Percentiles rank a stretch among this genome's conserved stretches.
phyloP scores from a whole-genome alignment of 2,113 vertebrate species.

The Odontesthes bonariensis region DNA sequence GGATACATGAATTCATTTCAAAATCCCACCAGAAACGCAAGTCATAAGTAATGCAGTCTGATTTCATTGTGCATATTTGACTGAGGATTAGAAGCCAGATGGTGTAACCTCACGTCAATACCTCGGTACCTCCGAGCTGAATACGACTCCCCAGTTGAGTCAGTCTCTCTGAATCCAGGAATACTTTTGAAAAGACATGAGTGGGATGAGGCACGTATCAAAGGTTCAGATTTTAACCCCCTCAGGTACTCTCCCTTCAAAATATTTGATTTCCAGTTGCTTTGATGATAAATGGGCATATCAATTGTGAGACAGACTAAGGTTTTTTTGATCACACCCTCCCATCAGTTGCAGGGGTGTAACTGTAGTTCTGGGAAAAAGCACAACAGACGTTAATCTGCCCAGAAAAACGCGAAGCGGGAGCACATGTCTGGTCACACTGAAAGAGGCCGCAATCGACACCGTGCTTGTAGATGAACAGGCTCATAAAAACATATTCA shows the following conservation, averaged over 20 bases:
- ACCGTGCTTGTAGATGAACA: too few relatives aligned
- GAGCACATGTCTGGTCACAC: too few relatives aligned
- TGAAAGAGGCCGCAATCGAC: too few relatives aligned
- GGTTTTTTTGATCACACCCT: neutral
- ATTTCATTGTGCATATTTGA: neutral
- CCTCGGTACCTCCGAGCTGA: neutral
- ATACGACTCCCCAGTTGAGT: conserved; percentile 1
- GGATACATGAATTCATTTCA: neutral
- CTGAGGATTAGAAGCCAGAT: neutral
- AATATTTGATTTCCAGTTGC: neutral
- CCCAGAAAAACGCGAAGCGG: too few relatives aligned
- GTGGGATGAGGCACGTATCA: neutral
- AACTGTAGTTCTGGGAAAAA: neutral
- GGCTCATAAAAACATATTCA: too few relatives aligned
- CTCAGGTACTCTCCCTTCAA: neutral
- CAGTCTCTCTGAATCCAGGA: conserved; percentile 8
- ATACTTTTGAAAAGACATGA: conserved; percentile 29
- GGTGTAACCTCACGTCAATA: conserved; percentile 1
- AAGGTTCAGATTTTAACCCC: conserved; percentile 12
- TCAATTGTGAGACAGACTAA: neutral
- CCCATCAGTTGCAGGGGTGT: neutral
- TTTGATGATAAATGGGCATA: conserved; percentile 5
- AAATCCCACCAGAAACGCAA: neutral
- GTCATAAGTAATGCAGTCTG: neutral
- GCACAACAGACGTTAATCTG: too few relatives aligned